Evolutionary conservation across 2,113 vertebrate genomes (phyloP).

Genomic region (Caretta caretta): DNA sequence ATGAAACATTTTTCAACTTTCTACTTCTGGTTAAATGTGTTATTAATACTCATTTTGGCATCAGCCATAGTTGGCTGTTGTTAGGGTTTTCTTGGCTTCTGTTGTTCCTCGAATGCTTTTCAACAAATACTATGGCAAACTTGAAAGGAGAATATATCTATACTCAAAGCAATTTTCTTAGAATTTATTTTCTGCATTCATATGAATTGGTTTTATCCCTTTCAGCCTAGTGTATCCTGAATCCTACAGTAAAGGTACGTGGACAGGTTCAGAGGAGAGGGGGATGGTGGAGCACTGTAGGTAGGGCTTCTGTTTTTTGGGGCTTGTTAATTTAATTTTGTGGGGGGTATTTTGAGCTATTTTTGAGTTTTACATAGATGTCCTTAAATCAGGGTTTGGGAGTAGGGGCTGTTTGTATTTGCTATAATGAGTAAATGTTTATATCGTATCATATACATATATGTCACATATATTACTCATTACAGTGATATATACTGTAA

Average conservation of each 20-base stretch:
- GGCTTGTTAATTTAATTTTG: background rate
- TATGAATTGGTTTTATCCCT: background rate
- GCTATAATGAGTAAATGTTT: too few species aligned
- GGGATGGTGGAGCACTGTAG: background rate
- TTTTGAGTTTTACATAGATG: background rate
- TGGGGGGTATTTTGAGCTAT: background rate
- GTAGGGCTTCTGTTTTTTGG: background rate
- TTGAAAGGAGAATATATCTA: background rate
- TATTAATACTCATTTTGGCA: constrained; percentile 36
- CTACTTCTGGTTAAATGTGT: constrained; percentile 49
- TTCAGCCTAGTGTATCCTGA: background rate
- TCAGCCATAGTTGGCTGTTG: background rate
- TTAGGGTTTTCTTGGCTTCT: constrained; percentile 32
- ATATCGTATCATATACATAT: too few species aligned
- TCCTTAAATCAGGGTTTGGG: background rate
- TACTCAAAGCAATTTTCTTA: background rate
- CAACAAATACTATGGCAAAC: background rate
- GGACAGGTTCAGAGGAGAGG: constrained; percentile 1
- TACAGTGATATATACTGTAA: background rate
- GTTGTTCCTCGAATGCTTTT: background rate
- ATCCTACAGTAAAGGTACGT: background rate
- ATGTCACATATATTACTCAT: too few species aligned
- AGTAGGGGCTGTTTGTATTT: too few species aligned
- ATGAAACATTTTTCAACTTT: constrained; percentile 23
- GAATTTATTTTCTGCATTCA: background rate